These are phyloP conservation scores for Ips nitidus DNA, from an alignment of 1,140 invertebrate genomes.

Conservation along the genomic window DNA sequence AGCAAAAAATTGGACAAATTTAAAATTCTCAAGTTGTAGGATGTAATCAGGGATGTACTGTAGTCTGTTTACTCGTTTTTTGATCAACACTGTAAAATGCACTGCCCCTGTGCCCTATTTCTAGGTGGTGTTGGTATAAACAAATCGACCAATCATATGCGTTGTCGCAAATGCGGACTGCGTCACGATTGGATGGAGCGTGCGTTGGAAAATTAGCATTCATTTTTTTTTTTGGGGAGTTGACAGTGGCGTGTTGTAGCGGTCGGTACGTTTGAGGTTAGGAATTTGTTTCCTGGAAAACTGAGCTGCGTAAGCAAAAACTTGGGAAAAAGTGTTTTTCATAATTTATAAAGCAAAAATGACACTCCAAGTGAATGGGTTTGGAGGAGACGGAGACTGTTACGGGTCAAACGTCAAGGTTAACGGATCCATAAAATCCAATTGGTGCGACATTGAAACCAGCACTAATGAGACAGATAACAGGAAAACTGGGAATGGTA, in stretches of 20 bases:
- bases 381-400: background rate
- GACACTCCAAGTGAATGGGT: conserved; percentile 7
- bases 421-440: conserved; percentile 14
- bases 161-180: too few relatives aligned
- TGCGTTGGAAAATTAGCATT: too few relatives aligned
- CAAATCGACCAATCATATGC: too few relatives aligned
- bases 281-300: background rate
- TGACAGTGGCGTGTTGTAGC: background rate
- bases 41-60: too few relatives aligned
- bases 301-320: background rate
- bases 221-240: too few relatives aligned
- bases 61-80: too few relatives aligned
- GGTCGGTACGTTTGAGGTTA: background rate
- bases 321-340: background rate
- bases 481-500: background rate
- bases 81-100: too few relatives aligned
- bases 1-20: too few relatives aligned
- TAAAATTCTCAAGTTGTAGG: too few relatives aligned
- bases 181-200: too few relatives aligned
- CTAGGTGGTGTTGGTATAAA: too few relatives aligned
- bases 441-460: conserved; percentile 10
- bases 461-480: background rate
- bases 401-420: background rate
- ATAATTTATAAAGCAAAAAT: background rate
- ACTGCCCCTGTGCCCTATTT: too few relatives aligned